Percentiles rank a stretch among this genome's conserved stretches.
Conservation (phyloP, 2,113 vertebrate species). For the Acanthochromis polyacanthus region DNA sequence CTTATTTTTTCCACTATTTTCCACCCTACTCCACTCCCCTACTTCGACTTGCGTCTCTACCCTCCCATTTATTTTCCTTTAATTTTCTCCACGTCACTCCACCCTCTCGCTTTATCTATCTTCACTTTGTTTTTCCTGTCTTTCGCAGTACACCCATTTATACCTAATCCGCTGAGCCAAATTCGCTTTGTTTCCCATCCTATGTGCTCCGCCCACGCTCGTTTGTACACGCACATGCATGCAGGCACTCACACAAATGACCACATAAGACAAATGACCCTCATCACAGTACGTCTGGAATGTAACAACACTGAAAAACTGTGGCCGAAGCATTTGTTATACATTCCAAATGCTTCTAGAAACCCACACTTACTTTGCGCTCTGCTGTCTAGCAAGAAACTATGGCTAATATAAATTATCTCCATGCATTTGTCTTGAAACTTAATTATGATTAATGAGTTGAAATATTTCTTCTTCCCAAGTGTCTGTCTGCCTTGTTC, state of each 20-base stretch:
- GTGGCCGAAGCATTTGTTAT: constrained; percentile 51
- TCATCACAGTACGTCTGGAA: constrained; percentile 72
- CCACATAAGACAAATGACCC: constrained; percentile 74
- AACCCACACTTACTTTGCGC: constrained; percentile 34
- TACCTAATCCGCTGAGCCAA: constrained; percentile 49
- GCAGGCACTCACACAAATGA: constrained; percentile 43
- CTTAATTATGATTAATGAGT: constrained; percentile 23
- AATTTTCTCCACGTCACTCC: constrained; percentile 66
- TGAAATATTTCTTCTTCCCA: constrained; percentile 24
- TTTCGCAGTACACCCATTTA: constrained; percentile 53
- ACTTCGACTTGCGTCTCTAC: constrained; percentile 32
- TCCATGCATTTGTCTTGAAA: constrained; percentile 28
- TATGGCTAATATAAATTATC: constrained; percentile 25
- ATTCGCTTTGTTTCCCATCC: constrained; percentile 54
- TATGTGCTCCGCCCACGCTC: constrained; percentile 5
- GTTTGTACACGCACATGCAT: constrained; percentile 25
- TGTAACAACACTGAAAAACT: constrained; percentile 61
- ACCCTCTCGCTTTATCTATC: constrained; percentile 67
- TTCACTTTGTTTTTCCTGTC: constrained; percentile 62
- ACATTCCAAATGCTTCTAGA: constrained; percentile 51
- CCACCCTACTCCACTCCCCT: constrained; percentile 32
- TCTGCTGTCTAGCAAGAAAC: constrained; percentile 35
- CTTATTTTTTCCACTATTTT: constrained; percentile 63
- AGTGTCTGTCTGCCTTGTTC: constrained; percentile 40
- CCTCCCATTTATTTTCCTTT: constrained; percentile 70